These are phyloP conservation scores for Scaptodrosophila lebanonensis DNA, from an alignment of 1,140 invertebrate species.

Conservation along the genomic window DNA sequence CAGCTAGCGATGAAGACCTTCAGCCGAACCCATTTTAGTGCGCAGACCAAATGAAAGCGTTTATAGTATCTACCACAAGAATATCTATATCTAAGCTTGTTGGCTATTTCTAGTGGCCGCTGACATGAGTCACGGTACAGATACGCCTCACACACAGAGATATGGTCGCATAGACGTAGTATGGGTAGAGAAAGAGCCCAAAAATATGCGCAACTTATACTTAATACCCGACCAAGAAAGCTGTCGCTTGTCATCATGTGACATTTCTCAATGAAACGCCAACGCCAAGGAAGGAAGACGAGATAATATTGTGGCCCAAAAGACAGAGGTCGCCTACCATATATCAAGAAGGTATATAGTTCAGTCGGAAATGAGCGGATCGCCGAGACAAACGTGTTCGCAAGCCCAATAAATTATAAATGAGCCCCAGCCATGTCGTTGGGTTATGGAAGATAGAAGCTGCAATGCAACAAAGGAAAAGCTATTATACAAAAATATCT, in stretches of 20 bases:
- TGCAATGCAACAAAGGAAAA: slow-evolving; percentile 28
- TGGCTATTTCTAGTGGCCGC: too few species aligned
- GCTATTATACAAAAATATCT: slow-evolving; percentile 15
- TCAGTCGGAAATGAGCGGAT: slow-evolving; percentile 15
- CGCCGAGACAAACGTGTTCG: slow-evolving; percentile 60
- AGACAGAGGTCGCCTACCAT: slow-evolving; percentile 23
- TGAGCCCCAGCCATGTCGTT: slow-evolving; percentile 27
- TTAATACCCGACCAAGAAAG: slow-evolving; percentile 22
- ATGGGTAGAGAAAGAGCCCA: too few species aligned
- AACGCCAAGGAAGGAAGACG: slow-evolving; percentile 16
- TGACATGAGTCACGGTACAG: too few species aligned
- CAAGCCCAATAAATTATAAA: slow-evolving; percentile 63
- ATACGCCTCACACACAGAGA: not conserved
- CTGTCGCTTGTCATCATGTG: slow-evolving; percentile 68
- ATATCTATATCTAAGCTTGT: too few species aligned
- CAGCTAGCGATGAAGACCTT: not conserved
- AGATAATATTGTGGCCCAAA: not conserved
- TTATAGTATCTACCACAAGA: too few species aligned
- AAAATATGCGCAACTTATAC: slow-evolving; percentile 17
- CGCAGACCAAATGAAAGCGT: too few species aligned
- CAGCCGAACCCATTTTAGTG: too few species aligned
- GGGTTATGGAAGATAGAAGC: too few species aligned
- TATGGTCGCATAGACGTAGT: slow-evolving; percentile 36
- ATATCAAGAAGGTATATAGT: slow-evolving; percentile 9
- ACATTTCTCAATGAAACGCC: slow-evolving; percentile 53